Evolutionary conservation across 2,797 vertebrate genomes (phyloP), one percentile per base, ranked within the genome.

Genomic region (Anabas testudineus): DNA sequence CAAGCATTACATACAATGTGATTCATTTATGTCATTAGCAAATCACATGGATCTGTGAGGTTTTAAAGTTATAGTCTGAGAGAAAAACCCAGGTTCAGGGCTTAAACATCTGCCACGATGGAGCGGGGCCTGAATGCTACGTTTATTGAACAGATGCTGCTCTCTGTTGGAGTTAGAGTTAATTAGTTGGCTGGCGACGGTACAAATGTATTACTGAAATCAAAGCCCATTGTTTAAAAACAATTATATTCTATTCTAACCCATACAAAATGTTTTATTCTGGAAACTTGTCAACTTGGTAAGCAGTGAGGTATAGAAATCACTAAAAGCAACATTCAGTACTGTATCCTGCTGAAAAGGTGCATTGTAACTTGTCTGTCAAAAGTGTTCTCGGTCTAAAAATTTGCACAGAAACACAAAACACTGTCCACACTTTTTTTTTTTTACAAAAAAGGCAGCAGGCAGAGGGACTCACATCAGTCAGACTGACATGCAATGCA

Each of bases 361-460:
- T 88, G 87, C 90, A 90, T 85, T 86, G 76, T 48, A 91, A 85
- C 82, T 78, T 77, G 56, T 67, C 46, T 71, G 42, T 69, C 5
- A 30, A 30, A 62, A 52, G 54, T 55, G 22, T 67, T 65, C n/a
- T 16, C 60, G 41, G 61, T 71, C 53, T 41, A 42, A 24, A 60
- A 46, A 71, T 47, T 10, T 22, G 30, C 66, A 71, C 21, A 73
- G 54, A 73, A 82, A 78, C 30, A 64, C 7, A 42, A 42, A 71
- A 73, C 55, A 63, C n/a, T 24, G 32, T 62, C 52, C 39, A 59
- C 37, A 30, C 43, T 22, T 47, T 21, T 10, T 45, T 21, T 47
- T 37, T 57, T 46, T 30, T 21, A 54, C 2, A 16, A 65, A 64
- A 52, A 61, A 49, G 78, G 78, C 67, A 58, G 71, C 90, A 88